Conservation (phyloP, 1,140 invertebrate species). For the Eumaeus atala region DNA sequence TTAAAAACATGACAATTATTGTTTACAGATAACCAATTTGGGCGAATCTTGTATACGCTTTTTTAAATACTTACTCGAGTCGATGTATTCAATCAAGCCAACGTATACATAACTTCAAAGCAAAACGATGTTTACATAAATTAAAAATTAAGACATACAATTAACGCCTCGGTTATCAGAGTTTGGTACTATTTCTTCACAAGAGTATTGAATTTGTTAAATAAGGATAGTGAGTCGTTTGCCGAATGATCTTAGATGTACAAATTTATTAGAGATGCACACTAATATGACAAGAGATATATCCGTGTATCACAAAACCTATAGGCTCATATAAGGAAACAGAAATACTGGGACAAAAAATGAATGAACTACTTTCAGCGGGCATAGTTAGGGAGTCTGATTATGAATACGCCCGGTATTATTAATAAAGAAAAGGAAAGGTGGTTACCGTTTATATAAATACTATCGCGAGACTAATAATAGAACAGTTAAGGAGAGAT, state of each 20-base stretch:
- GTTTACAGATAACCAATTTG: neutral
- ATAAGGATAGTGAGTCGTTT: neutral
- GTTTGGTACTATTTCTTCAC: neutral
- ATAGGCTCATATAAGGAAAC: constrained; percentile 4
- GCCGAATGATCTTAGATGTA: neutral
- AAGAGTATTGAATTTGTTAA: constrained; percentile 2
- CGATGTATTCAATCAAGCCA: neutral
- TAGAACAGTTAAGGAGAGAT: no score
- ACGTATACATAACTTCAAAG: neutral
- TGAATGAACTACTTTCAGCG: constrained; percentile 7
- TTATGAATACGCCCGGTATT: constrained; percentile 11
- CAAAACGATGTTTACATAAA: neutral
- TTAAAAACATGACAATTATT: neutral
- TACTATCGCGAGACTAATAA: no score
- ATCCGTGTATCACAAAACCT: constrained; percentile 1
- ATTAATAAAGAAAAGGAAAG: constrained; percentile 9
- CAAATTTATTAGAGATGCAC: constrained; percentile 3
- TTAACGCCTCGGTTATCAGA: neutral
- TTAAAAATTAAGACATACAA: no score
- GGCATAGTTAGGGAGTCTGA: constrained; percentile 3
- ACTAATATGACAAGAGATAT: neutral
- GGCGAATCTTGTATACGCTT: neutral
- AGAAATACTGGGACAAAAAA: constrained; percentile 5
- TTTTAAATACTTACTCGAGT: neutral
- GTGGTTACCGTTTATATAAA: constrained; percentile 10